phyloP scores from a whole-genome alignment of 2,888 invertebrate species.

The Lissocephala sabroskyi region DNA sequence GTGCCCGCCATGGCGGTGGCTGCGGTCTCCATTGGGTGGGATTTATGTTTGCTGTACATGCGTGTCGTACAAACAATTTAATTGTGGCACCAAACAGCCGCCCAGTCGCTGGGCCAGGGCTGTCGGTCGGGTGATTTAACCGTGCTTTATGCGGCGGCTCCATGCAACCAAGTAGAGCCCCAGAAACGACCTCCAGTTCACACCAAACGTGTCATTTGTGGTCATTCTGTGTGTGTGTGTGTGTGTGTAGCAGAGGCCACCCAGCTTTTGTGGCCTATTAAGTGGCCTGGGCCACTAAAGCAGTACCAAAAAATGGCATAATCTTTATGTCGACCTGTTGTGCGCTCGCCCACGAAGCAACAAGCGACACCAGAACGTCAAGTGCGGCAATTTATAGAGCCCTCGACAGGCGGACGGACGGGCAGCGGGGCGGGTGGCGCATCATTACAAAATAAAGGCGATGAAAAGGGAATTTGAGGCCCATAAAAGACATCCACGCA shows the following conservation, averaged over 20 bases:
- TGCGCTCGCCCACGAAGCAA: neutral
- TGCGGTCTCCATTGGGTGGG: conserved; percentile 24
- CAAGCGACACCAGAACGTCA: too few relatives aligned
- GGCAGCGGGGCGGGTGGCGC: neutral
- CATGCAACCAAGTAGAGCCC: too few relatives aligned
- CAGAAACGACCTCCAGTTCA: conserved; percentile 59
- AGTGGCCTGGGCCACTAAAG: conserved; percentile 55
- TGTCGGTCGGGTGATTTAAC: too few relatives aligned
- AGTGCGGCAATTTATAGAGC: neutral
- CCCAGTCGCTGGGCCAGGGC: too few relatives aligned
- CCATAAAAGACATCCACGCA: too few relatives aligned
- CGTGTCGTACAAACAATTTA: conserved; percentile 66
- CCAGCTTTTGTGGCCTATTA: conserved; percentile 61
- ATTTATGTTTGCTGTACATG: conserved; percentile 58
- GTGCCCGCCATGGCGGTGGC: conserved; percentile 14
- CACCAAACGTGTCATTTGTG: conserved; percentile 67
- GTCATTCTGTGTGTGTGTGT: conserved; percentile 38
- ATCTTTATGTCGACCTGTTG: conserved; percentile 35
- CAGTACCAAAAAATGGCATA: conserved; percentile 41
- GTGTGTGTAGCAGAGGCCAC: conserved; percentile 14
- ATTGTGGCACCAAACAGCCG: conserved; percentile 42
- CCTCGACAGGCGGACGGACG: conserved; percentile 3
- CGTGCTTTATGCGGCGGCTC: conserved; percentile 2
- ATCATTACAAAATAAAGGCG: too few relatives aligned
- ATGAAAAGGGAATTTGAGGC: too few relatives aligned